These are phyloP conservation scores for Drosophila virilis DNA, from an alignment of 1,140 invertebrate species.

Conservation along the genomic window DNA sequence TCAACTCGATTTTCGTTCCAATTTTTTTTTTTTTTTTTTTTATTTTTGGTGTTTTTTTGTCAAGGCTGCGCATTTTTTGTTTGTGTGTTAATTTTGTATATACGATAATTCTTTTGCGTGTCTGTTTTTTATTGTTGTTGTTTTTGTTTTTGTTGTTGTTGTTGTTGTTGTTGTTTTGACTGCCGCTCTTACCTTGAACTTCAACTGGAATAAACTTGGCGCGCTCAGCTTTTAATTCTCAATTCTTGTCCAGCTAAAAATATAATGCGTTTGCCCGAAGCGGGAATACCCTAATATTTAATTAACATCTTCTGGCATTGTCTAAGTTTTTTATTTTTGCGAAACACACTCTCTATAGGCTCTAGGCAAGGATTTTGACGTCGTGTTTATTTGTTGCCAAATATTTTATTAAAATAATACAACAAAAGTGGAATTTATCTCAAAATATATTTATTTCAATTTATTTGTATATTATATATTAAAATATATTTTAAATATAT, in stretches of 20 bases:
- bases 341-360: no score
- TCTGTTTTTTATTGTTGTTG: slow-evolving; percentile 27
- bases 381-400: no score
- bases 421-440: no score
- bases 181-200: slow-evolving; percentile 70
- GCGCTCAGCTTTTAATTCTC: slow-evolving; percentile 52
- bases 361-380: no score
- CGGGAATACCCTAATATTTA: slow-evolving; percentile 22
- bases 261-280: not conserved
- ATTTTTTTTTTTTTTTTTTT: slow-evolving; percentile 24
- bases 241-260: slow-evolving; percentile 17
- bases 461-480: no score
- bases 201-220: slow-evolving; percentile 77
- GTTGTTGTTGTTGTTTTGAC: slow-evolving; percentile 41
- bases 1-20: slow-evolving; percentile 23
- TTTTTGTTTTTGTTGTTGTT: slow-evolving; percentile 22
- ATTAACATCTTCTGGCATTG: not conserved
- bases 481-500: no score
- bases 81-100: slow-evolving; percentile 57
- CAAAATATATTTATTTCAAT: no score
- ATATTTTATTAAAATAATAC: no score
- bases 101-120: slow-evolving; percentile 55
- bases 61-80: slow-evolving; percentile 50
- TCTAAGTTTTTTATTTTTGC: no score
- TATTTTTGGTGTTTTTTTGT: slow-evolving; percentile 34